Percentiles rank a stretch among this genome's conserved stretches.
Conservation (phyloP, 1,140 invertebrate genomes). For the Portunus trituberculatus region DNA sequence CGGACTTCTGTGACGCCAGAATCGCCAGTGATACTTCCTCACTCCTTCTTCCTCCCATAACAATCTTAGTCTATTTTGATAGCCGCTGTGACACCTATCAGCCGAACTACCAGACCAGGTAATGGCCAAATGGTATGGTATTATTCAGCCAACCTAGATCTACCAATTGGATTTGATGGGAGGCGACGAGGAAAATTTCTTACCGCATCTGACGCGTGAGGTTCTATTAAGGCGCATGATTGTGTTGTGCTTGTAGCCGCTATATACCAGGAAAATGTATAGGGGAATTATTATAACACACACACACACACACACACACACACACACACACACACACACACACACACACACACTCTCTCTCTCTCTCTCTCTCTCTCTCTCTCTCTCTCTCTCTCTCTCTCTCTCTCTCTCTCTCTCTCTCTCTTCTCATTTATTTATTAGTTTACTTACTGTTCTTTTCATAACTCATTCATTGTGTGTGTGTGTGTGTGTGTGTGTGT, state of each 20-base stretch:
- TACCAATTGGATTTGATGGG: neutral
- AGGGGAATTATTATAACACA: too few species aligned
- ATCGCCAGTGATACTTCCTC: neutral
- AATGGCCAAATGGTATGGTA: neutral
- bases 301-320: too few species aligned
- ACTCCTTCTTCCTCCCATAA: neutral
- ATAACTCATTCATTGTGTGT: neutral
- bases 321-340: too few species aligned
- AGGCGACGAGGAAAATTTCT: neutral
- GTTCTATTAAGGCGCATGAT: too few species aligned
- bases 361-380: too few species aligned
- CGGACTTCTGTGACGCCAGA: neutral
- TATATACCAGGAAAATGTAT: too few species aligned
- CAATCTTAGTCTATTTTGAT: neutral
- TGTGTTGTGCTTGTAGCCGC: too few species aligned
- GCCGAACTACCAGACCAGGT: neutral
- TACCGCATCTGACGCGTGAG: neutral
- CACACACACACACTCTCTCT: too few species aligned
- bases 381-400: too few species aligned
- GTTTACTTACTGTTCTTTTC: neutral
- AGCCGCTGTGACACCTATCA: neutral
- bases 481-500: constrained; percentile 32
- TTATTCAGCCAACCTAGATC: constrained; percentile 18
- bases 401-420: neutral
- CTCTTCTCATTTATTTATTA: neutral